phyloP scores from a whole-genome alignment of 2,888 invertebrate genomes.

The Microchrysa polita region DNA sequence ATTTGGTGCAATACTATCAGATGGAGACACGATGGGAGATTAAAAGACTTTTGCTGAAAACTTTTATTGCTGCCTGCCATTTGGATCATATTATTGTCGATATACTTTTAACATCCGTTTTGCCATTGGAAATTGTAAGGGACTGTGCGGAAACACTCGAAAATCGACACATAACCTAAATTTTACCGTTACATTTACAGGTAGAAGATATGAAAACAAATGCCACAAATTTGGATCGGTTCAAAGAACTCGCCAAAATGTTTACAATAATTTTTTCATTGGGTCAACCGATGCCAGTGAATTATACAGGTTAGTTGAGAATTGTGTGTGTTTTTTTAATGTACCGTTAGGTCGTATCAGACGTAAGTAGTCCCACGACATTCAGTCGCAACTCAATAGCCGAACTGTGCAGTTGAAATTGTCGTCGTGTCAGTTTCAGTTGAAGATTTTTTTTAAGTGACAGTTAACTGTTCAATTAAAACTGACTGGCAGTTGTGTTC shows the following conservation, averaged over 20 bases:
- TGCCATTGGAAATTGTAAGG: conserved; percentile 88
- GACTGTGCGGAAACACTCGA: conserved; percentile 43
- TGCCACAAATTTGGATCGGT: conserved; percentile 78
- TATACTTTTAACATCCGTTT: conserved; percentile 85
- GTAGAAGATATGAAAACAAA: conserved; percentile 79
- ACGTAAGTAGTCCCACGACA: too few species aligned
- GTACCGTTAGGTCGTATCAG: too few species aligned
- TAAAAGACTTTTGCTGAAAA: conserved; percentile 81
- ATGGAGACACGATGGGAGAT: conserved; percentile 93
- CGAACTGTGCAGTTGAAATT: too few species aligned
- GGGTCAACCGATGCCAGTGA: conserved; percentile 88
- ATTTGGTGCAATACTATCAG: conserved; percentile 92
- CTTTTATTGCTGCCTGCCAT: conserved; percentile 88
- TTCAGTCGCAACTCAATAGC: too few species aligned
- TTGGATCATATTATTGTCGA: conserved; percentile 83
- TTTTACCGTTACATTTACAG: conserved; percentile 62
- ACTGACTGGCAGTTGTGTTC: too few species aligned
- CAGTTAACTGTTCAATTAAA: too few species aligned
- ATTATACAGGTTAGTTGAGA: conserved; percentile 84
- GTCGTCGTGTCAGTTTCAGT: too few species aligned
- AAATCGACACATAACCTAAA: neutral
- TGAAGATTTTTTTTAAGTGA: too few species aligned
- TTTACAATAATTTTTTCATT: conserved; percentile 90
- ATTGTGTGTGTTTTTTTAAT: too few species aligned
- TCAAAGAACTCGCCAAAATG: conserved; percentile 84